Conservation (phyloP, 2,113 vertebrate species). For the Meles meles region DNA sequence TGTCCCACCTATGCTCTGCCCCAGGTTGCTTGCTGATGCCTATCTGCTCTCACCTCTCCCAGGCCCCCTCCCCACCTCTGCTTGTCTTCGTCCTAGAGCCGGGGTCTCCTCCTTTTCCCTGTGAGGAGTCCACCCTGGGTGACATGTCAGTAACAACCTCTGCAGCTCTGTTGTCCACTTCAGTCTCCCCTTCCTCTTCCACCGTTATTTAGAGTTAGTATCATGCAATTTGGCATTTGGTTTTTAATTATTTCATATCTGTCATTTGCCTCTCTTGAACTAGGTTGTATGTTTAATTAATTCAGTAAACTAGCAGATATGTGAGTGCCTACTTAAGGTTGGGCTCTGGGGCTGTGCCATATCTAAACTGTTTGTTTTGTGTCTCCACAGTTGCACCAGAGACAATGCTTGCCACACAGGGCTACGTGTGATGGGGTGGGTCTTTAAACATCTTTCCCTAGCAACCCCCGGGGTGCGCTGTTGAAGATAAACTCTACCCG, state of each 20-base stretch:
- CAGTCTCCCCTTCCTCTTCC: neutral
- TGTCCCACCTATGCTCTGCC: neutral
- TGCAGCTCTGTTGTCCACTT: neutral
- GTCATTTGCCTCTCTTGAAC: conserved; percentile 24
- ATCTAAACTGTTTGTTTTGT: neutral
- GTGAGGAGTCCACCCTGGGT: neutral
- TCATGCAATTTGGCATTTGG: neutral
- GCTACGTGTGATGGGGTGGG: no score
- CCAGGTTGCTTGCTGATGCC: neutral
- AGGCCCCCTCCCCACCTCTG: neutral
- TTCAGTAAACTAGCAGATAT: neutral
- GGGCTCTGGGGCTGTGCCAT: neutral
- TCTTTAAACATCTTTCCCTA: neutral
- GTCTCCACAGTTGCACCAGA: neutral
- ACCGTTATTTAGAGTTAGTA: neutral
- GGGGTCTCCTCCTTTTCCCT: neutral
- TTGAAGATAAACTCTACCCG: neutral
- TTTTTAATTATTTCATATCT: conserved; percentile 29
- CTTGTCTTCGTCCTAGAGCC: neutral
- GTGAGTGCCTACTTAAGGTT: neutral
- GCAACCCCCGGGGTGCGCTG: neutral
- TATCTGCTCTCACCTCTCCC: neutral
- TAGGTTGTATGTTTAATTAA: neutral
- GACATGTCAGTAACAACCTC: neutral
- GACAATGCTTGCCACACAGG: neutral